Conservation (phyloP, 2,888 invertebrate genomes). For the Apoderus coryli region DNA sequence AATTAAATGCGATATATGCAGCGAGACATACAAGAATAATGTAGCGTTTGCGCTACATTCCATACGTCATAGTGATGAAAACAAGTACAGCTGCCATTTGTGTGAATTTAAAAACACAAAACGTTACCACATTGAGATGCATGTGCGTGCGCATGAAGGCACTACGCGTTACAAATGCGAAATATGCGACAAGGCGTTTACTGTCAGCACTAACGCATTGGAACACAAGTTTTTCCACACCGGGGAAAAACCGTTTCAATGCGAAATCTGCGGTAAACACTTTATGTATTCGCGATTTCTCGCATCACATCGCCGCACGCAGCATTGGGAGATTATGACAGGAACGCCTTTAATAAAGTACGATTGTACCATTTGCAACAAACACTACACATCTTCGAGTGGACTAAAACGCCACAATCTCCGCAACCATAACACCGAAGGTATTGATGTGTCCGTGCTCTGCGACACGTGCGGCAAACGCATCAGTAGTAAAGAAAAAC, state of each 20-base stretch:
- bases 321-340: constrained; percentile 35
- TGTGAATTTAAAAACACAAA: constrained; percentile 22
- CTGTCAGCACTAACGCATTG: constrained; percentile 36
- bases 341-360: constrained; percentile 26
- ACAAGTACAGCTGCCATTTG: constrained; percentile 25
- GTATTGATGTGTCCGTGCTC: constrained; percentile 35
- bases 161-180: constrained; percentile 22
- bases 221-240: constrained; percentile 35
- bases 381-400: constrained; percentile 28
- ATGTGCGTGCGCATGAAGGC: constrained; percentile 23
- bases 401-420: constrained; percentile 26
- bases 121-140: constrained; percentile 23
- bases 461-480: constrained; percentile 30
- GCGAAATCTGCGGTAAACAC: constrained; percentile 32
- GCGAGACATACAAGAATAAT: constrained; percentile 34
- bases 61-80: constrained; percentile 24
- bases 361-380: constrained; percentile 29
- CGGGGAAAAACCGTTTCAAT: constrained; percentile 30
- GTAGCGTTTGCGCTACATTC: constrained; percentile 27
- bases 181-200: constrained; percentile 22
- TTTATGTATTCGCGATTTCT: constrained; percentile 39
- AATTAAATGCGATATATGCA: constrained; percentile 38
- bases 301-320: constrained; percentile 35
- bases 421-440: constrained; percentile 23
- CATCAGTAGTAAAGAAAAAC: constrained; percentile 28